These are phyloP conservation scores for Ophioninae sp. DNA, from an alignment of 2,888 invertebrate species.

Conservation along the genomic window DNA sequence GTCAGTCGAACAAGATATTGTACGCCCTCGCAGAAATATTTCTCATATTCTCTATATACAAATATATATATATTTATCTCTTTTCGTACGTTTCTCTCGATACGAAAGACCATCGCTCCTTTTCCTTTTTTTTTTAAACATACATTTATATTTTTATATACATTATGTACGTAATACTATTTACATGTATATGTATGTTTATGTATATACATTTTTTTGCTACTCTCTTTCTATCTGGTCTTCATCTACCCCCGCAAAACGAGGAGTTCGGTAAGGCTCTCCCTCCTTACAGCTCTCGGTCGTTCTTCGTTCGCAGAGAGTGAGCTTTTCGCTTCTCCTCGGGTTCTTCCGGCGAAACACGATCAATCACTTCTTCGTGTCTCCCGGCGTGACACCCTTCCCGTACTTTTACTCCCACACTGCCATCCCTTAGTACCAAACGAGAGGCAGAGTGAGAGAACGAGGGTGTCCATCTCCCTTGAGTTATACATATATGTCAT, in stretches of 20 bases:
- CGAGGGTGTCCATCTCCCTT: conserved; percentile 24
- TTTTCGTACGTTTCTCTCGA: conserved; percentile 54
- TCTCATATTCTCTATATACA: conserved; percentile 36
- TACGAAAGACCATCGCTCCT: conserved; percentile 43
- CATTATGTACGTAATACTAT: neutral
- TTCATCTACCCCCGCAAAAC: conserved; percentile 60
- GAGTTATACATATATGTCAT: neutral
- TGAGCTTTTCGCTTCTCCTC: conserved; percentile 61
- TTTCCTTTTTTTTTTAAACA: conserved; percentile 16
- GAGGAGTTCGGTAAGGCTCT: conserved; percentile 55
- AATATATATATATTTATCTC: conserved; percentile 61
- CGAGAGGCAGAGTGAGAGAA: conserved; percentile 49
- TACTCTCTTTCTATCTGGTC: conserved; percentile 66
- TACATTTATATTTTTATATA: conserved; percentile 61
- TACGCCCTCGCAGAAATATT: conserved; percentile 42
- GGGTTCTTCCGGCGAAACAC: conserved; percentile 80
- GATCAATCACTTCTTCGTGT: conserved; percentile 80
- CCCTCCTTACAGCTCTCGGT: conserved; percentile 43
- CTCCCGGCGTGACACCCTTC: conserved; percentile 77
- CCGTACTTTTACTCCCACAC: conserved; percentile 74
- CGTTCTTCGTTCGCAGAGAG: conserved; percentile 49
- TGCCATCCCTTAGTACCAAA: conserved; percentile 70
- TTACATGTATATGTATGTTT: conserved; percentile 51
- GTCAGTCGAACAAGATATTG: conserved; percentile 21
- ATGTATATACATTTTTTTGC: conserved; percentile 55